Evolutionary conservation across 2,888 invertebrate genomes (phyloP), one percentile per base, ranked within the genome.

Genomic region (Chaetoderma sp.): DNA sequence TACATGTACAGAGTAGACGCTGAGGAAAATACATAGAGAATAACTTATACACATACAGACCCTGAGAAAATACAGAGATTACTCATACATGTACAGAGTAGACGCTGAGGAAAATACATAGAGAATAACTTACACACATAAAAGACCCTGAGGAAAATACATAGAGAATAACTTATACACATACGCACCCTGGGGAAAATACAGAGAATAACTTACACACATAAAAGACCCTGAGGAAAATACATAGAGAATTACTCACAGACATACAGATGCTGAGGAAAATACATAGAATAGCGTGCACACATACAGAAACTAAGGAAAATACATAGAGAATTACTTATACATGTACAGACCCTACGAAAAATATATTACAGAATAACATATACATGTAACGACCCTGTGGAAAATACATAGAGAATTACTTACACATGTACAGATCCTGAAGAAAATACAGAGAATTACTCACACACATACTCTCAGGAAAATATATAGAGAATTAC

Each of bases 111-210:
- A 18, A 18, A 18, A 18, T 18, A 45, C 47, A n/a, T 45, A 10
- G 6, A 45, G 47, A n/a, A 10, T n/a, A 96, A 87, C 85, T 96
- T 94, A 84, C 95, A 95, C 50, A 91, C 87, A 85, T 92, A 93
- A 0, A 93, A n/a, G 93, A 65, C 83, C 83, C 83, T 83, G 76
- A 13, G 70, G n/a, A 72, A 44, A 57, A 28, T 21, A 50, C n/a
- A 30, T 49, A 45, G 54, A 50, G 32, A 18, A 47, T 45, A n/a
- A 47, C n/a, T n/a, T n/a, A n/a, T n/a, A n/a, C n/a, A n/a, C n/a
- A n/a, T n/a, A n/a, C n/a, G n/a, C 21, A n/a, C 21, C 21, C 18
- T 6, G n/a, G 44, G 5, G 13, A 13, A 18, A 42, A 18, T 42
- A 21, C 8, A 42, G 21, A 42, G n/a, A 42, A 42, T 18, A n/a